Percentiles rank a stretch among this genome's conserved stretches.
These are phyloP conservation scores for Bimastos eiseni DNA, from an alignment of 2,888 invertebrate species.

Conservation along the genomic window DNA sequence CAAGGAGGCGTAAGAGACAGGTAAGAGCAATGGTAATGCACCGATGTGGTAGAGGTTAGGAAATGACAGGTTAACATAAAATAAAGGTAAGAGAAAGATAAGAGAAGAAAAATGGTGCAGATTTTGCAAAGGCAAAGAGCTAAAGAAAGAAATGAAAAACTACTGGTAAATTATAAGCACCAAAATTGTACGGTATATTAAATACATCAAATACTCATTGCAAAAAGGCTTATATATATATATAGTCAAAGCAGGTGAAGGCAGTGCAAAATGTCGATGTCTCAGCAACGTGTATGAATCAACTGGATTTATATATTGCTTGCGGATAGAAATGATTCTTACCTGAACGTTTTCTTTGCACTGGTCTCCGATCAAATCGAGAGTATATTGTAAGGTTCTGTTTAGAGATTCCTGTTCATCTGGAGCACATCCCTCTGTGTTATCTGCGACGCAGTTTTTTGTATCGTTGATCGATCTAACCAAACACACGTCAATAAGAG, in stretches of 20 bases:
- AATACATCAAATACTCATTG: too few relatives aligned
- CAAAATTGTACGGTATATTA: too few relatives aligned
- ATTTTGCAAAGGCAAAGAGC: too few relatives aligned
- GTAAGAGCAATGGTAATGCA: background rate
- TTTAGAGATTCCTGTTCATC: constrained; percentile 8
- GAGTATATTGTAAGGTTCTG: background rate
- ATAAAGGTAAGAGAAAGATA: background rate
- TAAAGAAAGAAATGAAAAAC: too few relatives aligned
- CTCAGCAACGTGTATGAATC: too few relatives aligned
- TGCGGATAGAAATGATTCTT: background rate
- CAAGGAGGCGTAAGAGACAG: too few relatives aligned
- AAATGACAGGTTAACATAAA: background rate
- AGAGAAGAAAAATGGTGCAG: too few relatives aligned
- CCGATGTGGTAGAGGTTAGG: background rate
- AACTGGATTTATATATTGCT: too few relatives aligned
- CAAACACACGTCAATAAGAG: background rate
- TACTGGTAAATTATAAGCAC: too few relatives aligned
- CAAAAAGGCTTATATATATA: too few relatives aligned
- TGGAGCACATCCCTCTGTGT: background rate
- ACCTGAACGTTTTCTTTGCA: constrained; percentile 2
- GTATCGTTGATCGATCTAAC: background rate
- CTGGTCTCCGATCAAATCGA: constrained; percentile 9
- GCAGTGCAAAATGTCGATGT: background rate
- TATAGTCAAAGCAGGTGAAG: background rate
- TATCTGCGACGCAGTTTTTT: background rate